A percentile compares a stretch with the other conserved stretches of the same genome.
Conservation (phyloP, 1,140 invertebrate genomes). For the Micrasema longulum region DNA sequence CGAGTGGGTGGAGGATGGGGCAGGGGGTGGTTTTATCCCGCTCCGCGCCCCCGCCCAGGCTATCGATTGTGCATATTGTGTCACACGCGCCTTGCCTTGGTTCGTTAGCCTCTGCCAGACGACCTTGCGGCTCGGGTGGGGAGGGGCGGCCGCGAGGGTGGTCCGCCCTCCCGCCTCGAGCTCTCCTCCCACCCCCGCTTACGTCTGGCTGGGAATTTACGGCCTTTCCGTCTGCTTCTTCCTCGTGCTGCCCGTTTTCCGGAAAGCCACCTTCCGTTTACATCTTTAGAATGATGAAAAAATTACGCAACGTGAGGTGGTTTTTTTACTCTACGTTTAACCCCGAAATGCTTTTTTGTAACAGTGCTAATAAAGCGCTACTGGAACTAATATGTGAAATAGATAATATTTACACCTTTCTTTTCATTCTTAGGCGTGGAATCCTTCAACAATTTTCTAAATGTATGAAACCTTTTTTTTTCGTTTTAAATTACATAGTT, state of each 20-base stretch:
- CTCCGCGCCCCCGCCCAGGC: background rate
- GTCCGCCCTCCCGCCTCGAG: too few relatives aligned
- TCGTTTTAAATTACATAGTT: too few relatives aligned
- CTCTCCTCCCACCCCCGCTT: background rate
- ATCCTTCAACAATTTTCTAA: too few relatives aligned
- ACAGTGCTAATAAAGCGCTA: too few relatives aligned
- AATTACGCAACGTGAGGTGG: background rate
- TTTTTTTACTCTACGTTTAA: background rate
- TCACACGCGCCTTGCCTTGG: slow-evolving; percentile 47
- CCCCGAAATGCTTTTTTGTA: background rate
- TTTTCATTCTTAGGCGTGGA: too few relatives aligned
- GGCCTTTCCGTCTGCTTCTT: slow-evolving; percentile 20
- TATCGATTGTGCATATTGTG: slow-evolving; percentile 55
- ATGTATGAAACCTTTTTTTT: too few relatives aligned
- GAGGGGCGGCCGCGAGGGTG: background rate
- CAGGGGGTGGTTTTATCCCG: background rate
- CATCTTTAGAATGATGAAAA: background rate
- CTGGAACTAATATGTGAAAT: too few relatives aligned
- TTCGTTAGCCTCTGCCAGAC: slow-evolving; percentile 50
- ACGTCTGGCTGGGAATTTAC: slow-evolving; percentile 35
- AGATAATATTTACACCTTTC: too few relatives aligned
- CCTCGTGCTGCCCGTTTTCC: slow-evolving; percentile 7
- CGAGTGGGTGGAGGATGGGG: background rate
- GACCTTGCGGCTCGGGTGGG: slow-evolving; percentile 49
- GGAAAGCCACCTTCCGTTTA: slow-evolving; percentile 25